phyloP scores from a whole-genome alignment of 2,797 vertebrate species.

The Phoebastria nigripes region DNA sequence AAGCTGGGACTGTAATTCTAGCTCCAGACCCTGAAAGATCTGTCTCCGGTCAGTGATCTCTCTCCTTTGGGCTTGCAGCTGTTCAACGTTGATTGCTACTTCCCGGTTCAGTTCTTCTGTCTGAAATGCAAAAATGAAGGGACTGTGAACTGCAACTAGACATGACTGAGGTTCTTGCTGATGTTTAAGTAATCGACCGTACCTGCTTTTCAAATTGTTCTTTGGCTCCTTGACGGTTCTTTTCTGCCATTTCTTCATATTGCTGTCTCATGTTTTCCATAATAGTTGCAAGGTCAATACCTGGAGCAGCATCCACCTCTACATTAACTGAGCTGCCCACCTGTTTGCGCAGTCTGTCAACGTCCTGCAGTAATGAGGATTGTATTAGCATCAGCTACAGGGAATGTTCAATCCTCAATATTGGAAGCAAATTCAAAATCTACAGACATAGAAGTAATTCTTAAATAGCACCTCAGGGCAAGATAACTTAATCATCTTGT shows the following conservation, averaged over 20 bases:
- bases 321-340: conserved; percentile 78
- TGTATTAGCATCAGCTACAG: neutral
- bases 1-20: conserved; percentile 67
- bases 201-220: conserved; percentile 84
- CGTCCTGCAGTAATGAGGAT: conserved; percentile 37
- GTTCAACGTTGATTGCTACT: conserved; percentile 32
- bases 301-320: conserved; percentile 86
- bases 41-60: conserved; percentile 55
- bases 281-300: conserved; percentile 76
- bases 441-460: neutral
- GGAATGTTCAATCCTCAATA: neutral
- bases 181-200: neutral
- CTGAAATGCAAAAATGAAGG: conserved; percentile 43
- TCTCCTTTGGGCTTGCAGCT: conserved; percentile 37
- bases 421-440: neutral
- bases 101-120: conserved; percentile 43
- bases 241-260: conserved; percentile 85
- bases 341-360: neutral
- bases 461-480: neutral
- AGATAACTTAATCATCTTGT: neutral
- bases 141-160: neutral
- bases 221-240: conserved; percentile 86
- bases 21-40: conserved; percentile 55
- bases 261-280: conserved; percentile 88
- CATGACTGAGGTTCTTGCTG: neutral